Conservation (phyloP, 2,797 vertebrate genomes). For the Synanceia verrucosa region DNA sequence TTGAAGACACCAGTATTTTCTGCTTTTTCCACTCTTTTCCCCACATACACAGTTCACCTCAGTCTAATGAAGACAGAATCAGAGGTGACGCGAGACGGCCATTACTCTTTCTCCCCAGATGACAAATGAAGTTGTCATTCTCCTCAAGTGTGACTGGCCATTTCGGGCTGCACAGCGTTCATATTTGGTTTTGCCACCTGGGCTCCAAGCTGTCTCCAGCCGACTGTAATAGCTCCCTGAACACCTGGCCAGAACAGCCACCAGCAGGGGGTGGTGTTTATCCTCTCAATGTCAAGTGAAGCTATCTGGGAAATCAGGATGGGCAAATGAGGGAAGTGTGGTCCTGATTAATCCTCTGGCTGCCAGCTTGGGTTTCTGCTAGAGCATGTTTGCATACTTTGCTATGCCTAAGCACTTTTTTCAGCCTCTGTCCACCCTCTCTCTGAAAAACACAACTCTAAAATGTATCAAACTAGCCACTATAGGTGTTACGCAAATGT, state of each 20-base stretch:
- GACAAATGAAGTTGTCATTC: constrained; percentile 59
- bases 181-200: constrained; percentile 60
- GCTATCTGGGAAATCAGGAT: constrained; percentile 8
- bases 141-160: constrained; percentile 44
- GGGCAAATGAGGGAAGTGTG: constrained; percentile 10
- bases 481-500: background rate
- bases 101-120: constrained; percentile 37
- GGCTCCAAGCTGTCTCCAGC: constrained; percentile 34
- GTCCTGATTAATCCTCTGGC: constrained; percentile 27
- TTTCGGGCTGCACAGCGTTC: constrained; percentile 11
- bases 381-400: background rate
- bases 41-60: constrained; percentile 1
- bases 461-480: too few relatives aligned
- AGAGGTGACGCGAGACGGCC: constrained; percentile 7
- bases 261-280: constrained; percentile 66
- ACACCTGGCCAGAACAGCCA: constrained; percentile 31
- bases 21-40: background rate
- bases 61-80: constrained; percentile 34
- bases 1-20: accelerated
- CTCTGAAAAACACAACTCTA: too few relatives aligned
- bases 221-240: background rate
- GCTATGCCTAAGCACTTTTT: too few relatives aligned
- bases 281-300: constrained; percentile 48
- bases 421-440: too few relatives aligned
- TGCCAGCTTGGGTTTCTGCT: background rate